Percentiles rank a stretch among this genome's conserved stretches.
phyloP scores from a whole-genome alignment of 2,113 vertebrate species.

The Etheostoma spectabile region DNA sequence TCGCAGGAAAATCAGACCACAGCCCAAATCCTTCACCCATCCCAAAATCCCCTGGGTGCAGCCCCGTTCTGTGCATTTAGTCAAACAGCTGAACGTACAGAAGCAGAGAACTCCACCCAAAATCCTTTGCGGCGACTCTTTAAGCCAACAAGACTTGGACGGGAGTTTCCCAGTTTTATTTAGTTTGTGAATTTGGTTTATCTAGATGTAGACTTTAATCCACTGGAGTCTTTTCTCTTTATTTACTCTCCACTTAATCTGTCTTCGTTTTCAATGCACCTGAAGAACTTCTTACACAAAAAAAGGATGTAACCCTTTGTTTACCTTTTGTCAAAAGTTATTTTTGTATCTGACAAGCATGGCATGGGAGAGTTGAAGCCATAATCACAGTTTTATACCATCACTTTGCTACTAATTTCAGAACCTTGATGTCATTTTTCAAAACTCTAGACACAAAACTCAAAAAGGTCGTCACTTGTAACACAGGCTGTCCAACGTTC shows the following conservation, averaged over 20 bases:
- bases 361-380: no score
- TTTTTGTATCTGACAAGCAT: background rate
- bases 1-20: constrained; percentile 44
- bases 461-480: no score
- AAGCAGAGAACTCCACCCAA: constrained; percentile 54
- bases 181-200: constrained; percentile 33
- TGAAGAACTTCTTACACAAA: background rate
- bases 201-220: constrained; percentile 33
- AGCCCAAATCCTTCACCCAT: constrained; percentile 61
- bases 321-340: background rate
- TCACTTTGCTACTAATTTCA: no score
- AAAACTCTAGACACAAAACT: no score
- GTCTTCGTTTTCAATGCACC: constrained; percentile 3
- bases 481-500: no score
- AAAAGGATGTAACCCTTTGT: no score
- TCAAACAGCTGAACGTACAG: constrained; percentile 50
- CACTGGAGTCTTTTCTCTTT: constrained; percentile 26
- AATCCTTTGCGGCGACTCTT: constrained; percentile 39
- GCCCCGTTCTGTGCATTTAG: constrained; percentile 26
- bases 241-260: constrained; percentile 23
- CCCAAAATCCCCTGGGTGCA: constrained; percentile 48
- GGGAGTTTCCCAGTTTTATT: constrained; percentile 70
- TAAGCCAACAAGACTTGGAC: constrained; percentile 14
- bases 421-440: no score
- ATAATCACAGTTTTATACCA: no score